phyloP scores from a whole-genome alignment of 2,113 vertebrate species.

The Agapornis roseicollis region DNA sequence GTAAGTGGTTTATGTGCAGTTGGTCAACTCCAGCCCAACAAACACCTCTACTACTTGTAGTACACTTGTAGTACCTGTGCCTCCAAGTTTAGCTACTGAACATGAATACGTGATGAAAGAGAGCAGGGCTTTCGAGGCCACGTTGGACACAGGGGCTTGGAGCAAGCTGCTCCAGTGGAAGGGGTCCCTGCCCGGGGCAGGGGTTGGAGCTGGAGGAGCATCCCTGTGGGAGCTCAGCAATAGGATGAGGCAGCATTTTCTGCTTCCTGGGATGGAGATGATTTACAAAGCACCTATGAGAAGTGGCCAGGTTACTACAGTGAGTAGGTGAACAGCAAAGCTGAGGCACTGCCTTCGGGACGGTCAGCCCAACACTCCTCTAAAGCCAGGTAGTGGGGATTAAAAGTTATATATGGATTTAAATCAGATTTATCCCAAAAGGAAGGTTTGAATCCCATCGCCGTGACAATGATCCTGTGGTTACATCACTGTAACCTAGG shows the following conservation, averaged over 20 bases:
- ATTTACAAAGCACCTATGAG: background rate
- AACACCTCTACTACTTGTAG: background rate
- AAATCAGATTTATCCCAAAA: background rate
- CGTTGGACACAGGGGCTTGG: background rate
- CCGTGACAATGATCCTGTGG: background rate
- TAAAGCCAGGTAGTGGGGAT: background rate
- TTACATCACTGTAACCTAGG: fast-evolving
- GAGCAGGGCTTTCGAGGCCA: background rate
- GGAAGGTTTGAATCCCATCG: background rate
- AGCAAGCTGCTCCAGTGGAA: background rate
- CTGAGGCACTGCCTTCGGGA: background rate
- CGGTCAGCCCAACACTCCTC: background rate
- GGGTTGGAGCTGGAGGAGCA: background rate
- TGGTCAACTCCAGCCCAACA: background rate
- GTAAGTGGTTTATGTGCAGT: too few species aligned
- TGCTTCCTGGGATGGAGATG: background rate
- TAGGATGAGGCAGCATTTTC: background rate
- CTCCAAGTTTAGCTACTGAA: background rate
- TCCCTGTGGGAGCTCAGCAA: background rate
- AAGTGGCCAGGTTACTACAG: fast-evolving
- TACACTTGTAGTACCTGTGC: fast-evolving
- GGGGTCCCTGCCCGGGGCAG: background rate
- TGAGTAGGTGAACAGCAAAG: background rate
- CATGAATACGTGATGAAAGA: fast-evolving
- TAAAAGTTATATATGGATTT: background rate